phyloP scores from a whole-genome alignment of 2,888 invertebrate species.

The Zygothrica quintamaculata region DNA sequence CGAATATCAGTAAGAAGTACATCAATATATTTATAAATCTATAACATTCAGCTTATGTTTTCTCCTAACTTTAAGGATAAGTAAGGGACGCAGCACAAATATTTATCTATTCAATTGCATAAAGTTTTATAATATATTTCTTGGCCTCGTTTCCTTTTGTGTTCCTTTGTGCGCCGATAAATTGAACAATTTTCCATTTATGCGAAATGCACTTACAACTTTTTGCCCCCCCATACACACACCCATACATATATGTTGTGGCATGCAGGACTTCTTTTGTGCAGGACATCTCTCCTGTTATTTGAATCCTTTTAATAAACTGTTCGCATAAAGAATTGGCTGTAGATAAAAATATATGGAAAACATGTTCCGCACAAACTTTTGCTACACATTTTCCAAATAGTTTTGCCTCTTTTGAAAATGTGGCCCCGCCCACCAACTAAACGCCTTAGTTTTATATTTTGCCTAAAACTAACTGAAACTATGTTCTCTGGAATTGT shows the following conservation, averaged over 20 bases:
- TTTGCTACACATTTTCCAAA: conserved; percentile 36
- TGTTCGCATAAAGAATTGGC: conserved; percentile 42
- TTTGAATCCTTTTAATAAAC: conserved; percentile 55
- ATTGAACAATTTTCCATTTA: conserved; percentile 74
- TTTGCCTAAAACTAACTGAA: conserved; percentile 32
- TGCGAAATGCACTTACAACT: conserved; percentile 66
- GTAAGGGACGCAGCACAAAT: conserved; percentile 43
- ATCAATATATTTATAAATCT: conserved; percentile 64
- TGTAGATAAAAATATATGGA: conserved; percentile 50
- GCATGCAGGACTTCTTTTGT: conserved; percentile 20
- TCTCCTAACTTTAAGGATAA: conserved; percentile 24
- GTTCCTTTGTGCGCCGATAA: conserved; percentile 62
- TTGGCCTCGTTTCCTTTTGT: conserved; percentile 22
- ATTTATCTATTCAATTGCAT: conserved; percentile 53
- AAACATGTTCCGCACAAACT: conserved; percentile 42
- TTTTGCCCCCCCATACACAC: conserved; percentile 20
- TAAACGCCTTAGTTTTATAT: background rate
- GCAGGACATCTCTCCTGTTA: conserved; percentile 29
- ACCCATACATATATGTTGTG: background rate
- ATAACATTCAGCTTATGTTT: conserved; percentile 61
- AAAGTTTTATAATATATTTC: conserved; percentile 38
- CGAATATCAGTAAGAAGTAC: conserved; percentile 22
- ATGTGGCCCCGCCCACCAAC: conserved; percentile 35
- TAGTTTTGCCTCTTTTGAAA: conserved; percentile 3
- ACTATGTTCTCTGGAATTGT: conserved; percentile 44